Evolutionary conservation across 2,888 invertebrate genomes (phyloP).

Genomic region (Selenia dentaria): DNA sequence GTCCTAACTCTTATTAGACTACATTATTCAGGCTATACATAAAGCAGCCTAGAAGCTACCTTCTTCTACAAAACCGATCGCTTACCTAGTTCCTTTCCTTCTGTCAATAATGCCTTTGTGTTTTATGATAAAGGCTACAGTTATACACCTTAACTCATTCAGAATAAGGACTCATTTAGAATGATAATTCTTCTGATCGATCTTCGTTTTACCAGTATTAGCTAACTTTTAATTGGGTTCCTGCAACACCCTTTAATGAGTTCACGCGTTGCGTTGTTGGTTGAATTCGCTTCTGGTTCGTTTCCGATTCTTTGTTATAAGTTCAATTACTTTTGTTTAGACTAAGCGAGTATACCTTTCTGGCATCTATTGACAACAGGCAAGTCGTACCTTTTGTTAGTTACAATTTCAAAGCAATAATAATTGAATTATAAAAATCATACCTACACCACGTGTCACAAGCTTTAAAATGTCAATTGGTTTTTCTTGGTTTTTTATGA

Average conservation of each 20-base stretch:
- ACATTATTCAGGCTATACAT: no score
- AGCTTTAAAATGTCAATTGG: no score
- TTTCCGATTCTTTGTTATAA: conserved; percentile 25
- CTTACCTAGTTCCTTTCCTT: conserved; percentile 9
- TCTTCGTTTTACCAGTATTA: conserved; percentile 47
- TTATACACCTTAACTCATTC: not conserved
- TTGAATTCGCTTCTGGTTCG: conserved; percentile 16
- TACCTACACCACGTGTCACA: no score
- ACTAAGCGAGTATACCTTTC: no score
- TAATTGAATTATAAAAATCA: no score
- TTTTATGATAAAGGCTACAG: not conserved
- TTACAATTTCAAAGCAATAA: no score
- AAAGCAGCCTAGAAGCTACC: no score
- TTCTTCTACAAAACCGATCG: no score
- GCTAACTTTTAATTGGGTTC: conserved; percentile 71
- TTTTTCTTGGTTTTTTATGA: no score
- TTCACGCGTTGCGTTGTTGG: conserved; percentile 36
- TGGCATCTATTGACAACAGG: no score
- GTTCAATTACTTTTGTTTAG: conserved; percentile 13
- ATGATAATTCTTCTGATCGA: conserved; percentile 9
- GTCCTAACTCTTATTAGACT: no score
- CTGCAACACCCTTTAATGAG: conserved; percentile 53
- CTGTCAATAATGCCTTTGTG: conserved; percentile 11
- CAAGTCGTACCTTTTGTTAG: no score
- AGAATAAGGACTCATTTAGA: conserved; percentile 5